Evolutionary conservation across 2,113 vertebrate genomes (phyloP), one percentile per base, ranked within the genome.

Genomic region (Cephalopterus ornatus): DNA sequence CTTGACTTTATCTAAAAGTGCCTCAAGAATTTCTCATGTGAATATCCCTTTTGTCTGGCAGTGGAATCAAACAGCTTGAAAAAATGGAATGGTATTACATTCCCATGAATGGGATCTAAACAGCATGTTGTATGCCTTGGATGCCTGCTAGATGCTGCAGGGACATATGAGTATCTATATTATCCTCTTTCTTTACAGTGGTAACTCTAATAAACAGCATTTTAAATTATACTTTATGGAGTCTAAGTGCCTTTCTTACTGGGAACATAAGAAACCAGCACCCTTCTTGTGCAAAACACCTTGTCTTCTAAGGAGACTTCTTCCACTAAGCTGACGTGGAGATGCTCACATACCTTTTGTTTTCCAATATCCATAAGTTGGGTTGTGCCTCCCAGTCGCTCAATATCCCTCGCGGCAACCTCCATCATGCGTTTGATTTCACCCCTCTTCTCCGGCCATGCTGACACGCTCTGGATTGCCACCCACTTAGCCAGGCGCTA

Each of bases 401-500:
- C 97, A 2, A 99, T 98, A n/a, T 99, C 99, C 22, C 98, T 98
- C 0, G 98, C 99, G 1, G 99, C 99, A 17, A 99, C 98, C 75
- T 99, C 98, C 98, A 99, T 99, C 99, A 99, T 99, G 94, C 15
- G 98, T 32, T 90, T 98, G 98, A 99, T 98, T 66, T 99, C 99
- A 0, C 74, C 97, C 5, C 99, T 98, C 95, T 99, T 99, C 97
- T 99, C 99, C 0, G 99, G 98, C 99, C 99, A 99, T 1, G 99
- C 98, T 3, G 99, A 99, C 58, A 99, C 99, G 2, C 99, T 99
- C 98, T 99, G 98, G 84, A 99, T 99, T 5, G 96, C 98, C 50
- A 99, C 99, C 99, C 99, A 99, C 17, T 99, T 94, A 5, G 98
- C 98, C 3, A 99, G 98, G 14, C 99, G 98, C 99, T 99, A 65